A percentile compares a stretch with the other conserved stretches of the same genome.
phyloP scores from a whole-genome alignment of 2,113 vertebrate species.

The Cephalophus harveyi region DNA sequence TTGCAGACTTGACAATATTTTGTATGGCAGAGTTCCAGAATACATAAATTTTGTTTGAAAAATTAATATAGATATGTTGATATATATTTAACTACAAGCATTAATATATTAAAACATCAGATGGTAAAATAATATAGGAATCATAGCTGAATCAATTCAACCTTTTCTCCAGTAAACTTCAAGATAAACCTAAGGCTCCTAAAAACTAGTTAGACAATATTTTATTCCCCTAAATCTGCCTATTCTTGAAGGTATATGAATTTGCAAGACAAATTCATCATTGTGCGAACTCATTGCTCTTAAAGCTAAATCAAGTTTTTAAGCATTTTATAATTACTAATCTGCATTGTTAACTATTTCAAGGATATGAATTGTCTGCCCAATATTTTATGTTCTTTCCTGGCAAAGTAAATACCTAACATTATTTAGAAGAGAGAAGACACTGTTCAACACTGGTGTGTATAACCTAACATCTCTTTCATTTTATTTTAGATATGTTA shows the following conservation, averaged over 20 bases:
- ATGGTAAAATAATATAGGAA: neutral
- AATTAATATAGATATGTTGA: neutral
- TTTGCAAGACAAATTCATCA: neutral
- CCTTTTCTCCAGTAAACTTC: neutral
- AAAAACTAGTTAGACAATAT: neutral
- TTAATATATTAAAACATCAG: neutral
- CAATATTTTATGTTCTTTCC: slow-evolving; percentile 4
- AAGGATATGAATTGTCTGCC: neutral
- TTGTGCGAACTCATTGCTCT: neutral
- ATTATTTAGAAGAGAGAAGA: neutral
- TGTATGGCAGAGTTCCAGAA: neutral
- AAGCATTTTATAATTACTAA: neutral
- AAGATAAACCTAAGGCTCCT: neutral
- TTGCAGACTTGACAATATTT: neutral
- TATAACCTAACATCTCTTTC: neutral
- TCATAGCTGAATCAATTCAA: neutral
- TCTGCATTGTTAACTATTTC: neutral
- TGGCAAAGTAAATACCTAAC: neutral
- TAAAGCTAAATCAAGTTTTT: neutral
- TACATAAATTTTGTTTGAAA: neutral
- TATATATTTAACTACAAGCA: neutral
- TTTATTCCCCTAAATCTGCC: neutral
- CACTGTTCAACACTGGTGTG: neutral
- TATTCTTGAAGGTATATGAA: neutral
- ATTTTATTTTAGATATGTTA: neutral